Conservation (phyloP, 1,140 invertebrate species). For the Dreissena polymorpha region DNA sequence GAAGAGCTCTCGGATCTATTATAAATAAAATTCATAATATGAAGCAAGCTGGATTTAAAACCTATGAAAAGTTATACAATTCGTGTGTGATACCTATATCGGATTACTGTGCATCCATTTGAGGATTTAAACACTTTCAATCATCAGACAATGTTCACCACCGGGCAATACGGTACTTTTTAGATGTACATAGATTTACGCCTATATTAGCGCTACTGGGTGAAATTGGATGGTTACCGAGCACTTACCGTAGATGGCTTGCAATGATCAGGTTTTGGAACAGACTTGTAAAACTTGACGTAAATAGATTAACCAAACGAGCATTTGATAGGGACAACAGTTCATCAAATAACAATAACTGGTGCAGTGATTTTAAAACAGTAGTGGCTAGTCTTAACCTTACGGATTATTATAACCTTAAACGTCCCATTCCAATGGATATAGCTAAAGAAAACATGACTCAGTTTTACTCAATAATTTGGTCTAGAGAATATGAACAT, state of each 20-base stretch:
- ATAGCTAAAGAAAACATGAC: background rate
- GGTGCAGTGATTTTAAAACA: background rate
- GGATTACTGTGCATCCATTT: conserved; percentile 48
- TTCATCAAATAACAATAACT: conserved; percentile 4
- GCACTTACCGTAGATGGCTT: background rate
- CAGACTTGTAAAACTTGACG: conserved; percentile 12
- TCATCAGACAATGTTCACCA: conserved; percentile 20
- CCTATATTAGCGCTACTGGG: conserved; percentile 14
- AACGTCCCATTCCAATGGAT: background rate
- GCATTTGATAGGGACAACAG: conserved; percentile 6
- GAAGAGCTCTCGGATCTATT: conserved; percentile 43
- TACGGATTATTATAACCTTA: background rate
- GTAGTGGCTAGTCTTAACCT: background rate
- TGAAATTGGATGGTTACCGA: conserved; percentile 27
- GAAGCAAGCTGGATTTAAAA: conserved; percentile 41
- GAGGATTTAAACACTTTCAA: conserved; percentile 38
- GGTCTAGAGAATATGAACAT: background rate
- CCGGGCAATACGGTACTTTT: conserved; percentile 38
- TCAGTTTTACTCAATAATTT: background rate
- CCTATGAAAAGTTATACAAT: conserved; percentile 40
- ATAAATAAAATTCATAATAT: conserved; percentile 43
- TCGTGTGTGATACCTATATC: conserved; percentile 34
- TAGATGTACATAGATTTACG: conserved; percentile 34
- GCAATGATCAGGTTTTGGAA: conserved; percentile 18
- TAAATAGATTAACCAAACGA: background rate